Evolutionary conservation across 1,140 invertebrate genomes (phyloP).

Genomic region (Drosophila athabasca): DNA sequence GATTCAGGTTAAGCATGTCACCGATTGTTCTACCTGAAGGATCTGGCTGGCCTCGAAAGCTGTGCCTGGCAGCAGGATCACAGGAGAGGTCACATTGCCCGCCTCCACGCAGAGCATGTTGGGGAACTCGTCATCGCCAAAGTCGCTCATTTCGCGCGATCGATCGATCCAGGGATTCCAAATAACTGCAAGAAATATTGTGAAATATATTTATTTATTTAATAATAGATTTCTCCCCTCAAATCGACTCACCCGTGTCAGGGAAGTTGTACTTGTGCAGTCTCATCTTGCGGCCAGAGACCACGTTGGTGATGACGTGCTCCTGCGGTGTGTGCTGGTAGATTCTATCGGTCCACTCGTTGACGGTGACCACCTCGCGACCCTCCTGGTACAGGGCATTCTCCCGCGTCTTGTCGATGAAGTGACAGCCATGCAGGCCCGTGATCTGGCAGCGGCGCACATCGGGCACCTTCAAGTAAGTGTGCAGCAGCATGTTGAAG

Average conservation of each 20-base stretch:
- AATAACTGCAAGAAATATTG: constrained; percentile 86
- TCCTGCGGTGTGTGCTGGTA: constrained; percentile 96
- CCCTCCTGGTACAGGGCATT: constrained; percentile 86
- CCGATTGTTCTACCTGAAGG: constrained; percentile 64
- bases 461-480: constrained; percentile 97
- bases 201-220: background rate
- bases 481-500: constrained; percentile 96
- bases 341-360: constrained; percentile 96
- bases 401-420: constrained; percentile 93
- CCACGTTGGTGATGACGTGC: constrained; percentile 96
- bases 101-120: constrained; percentile 98
- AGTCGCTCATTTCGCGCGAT: constrained; percentile 95
- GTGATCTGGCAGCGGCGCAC: constrained; percentile 95
- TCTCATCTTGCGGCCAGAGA: constrained; percentile 94
- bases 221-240: background rate
- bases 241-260: constrained; percentile 88
- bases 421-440: constrained; percentile 95
- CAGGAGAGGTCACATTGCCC: constrained; percentile 93
- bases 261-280: constrained; percentile 97
- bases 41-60: constrained; percentile 83
- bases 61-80: constrained; percentile 93
- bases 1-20: constrained; percentile 1
- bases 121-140: constrained; percentile 97
- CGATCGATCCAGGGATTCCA: constrained; percentile 98
- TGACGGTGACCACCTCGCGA: constrained; percentile 93